phyloP scores from a whole-genome alignment of 2,888 invertebrate species.

The Acanthosoma haemorrhoidale region DNA sequence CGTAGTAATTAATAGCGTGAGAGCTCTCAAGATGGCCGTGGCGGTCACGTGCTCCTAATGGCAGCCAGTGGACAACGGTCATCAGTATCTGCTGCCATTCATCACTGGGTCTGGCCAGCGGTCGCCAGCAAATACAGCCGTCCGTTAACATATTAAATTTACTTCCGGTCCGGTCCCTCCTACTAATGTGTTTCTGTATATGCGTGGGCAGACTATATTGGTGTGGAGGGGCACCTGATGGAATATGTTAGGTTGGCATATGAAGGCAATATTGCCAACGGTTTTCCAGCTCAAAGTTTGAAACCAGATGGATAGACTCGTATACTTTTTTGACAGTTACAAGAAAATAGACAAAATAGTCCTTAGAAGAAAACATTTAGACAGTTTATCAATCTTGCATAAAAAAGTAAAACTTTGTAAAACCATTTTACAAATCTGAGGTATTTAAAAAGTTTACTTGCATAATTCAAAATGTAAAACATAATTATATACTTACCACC shows the following conservation, averaged over 20 bases:
- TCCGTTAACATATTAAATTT: background rate
- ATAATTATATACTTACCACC: too few species aligned
- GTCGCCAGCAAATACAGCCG: constrained; percentile 1
- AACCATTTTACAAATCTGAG: too few species aligned
- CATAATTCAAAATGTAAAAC: too few species aligned
- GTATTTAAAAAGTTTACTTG: too few species aligned
- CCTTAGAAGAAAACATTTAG: too few species aligned
- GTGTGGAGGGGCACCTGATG: background rate
- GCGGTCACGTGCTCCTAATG: constrained; percentile 31
- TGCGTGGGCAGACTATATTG: too few species aligned
- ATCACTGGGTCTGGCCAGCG: constrained; percentile 18
- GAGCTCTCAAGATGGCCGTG: constrained; percentile 30
- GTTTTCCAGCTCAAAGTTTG: too few species aligned
- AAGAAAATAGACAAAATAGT: too few species aligned
- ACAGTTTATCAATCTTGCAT: too few species aligned
- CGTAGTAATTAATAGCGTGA: constrained; percentile 33
- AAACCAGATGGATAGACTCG: too few species aligned
- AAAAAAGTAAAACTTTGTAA: too few species aligned
- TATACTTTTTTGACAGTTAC: too few species aligned
- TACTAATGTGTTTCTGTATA: background rate
- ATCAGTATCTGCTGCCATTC: constrained; percentile 26
- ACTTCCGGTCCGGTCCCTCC: background rate
- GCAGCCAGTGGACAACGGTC: constrained; percentile 31
- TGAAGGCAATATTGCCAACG: background rate
- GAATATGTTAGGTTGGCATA: background rate